Base-by-base conservation (phyloP, 2,888 invertebrate genomes). In the Protonemura montana region DNA sequence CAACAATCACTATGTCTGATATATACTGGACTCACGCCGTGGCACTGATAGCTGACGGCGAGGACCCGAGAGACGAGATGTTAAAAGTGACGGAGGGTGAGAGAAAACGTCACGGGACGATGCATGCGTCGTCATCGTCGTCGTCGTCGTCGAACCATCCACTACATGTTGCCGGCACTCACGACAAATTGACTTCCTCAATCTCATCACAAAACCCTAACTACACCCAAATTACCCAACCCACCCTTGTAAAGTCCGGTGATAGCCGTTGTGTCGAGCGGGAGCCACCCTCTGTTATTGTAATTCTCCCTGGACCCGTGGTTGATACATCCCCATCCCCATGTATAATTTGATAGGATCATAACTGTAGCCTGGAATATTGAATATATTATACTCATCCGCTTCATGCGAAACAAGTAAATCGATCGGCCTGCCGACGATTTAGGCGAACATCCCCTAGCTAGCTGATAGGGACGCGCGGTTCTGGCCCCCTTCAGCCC, bases 151-250 rank as follows among this genome's bases (percentile, higher is more conserved):
- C 86, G 59, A 78, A 13, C 59, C 16, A 21, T 28, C 76, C 80
- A 86, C 86, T 86, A 81, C 82, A 87, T 87, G 88, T 85, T 21
- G 59, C 13, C 87, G 87, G 85, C 87, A 87, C 87, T 87, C 86
- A 87, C 86, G 82, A 87, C 88, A 88, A 88, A 88, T 88, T 88
- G 88, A 88, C 88, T 88, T 88, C 87, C 82, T 80, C 87, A 86
- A 42, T 80, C 77, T 85, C 82, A 76, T 86, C 78, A 78, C 85
- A 78, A 42, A 26, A 35, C 76, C 42, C 86, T 78, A 35, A 82
- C 84, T 85, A 78, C 84, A 84, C 76, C 81, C 76, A 25, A 77
- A 82, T 80, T 80, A 81, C 59, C 76, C 86, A 77, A 82, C 41
- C 81, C 78, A 78, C 59, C 82, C 59, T 42, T 42, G 35, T 41